Conservation (phyloP, 2,113 vertebrate species). For the Campylomormyrus numenius region DNA sequence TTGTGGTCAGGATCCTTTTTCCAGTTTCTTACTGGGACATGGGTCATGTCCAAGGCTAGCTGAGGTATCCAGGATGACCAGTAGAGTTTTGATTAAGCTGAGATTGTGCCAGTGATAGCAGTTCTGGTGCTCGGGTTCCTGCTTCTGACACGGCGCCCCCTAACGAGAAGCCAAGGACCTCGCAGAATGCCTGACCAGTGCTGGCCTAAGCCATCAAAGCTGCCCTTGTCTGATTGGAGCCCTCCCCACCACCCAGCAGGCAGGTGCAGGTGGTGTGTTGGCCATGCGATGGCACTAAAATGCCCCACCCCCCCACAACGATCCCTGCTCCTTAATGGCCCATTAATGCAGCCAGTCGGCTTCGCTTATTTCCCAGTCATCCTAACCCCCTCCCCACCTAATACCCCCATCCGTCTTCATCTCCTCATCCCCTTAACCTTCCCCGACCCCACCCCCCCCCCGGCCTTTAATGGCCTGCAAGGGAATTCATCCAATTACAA, state of each 20-base stretch:
- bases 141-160: background rate
- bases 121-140: background rate
- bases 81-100: background rate
- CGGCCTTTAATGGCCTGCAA: constrained; percentile 54
- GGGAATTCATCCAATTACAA: constrained; percentile 75
- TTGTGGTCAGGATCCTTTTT: background rate
- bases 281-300: constrained; percentile 44
- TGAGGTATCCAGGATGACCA: background rate
- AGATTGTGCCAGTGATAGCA: background rate
- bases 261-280: constrained; percentile 39
- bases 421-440: constrained; percentile 54
- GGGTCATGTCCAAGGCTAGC: background rate
- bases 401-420: constrained; percentile 72
- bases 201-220: background rate
- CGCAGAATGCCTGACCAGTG: background rate
- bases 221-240: background rate
- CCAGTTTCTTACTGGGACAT: background rate
- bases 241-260: constrained; percentile 12
- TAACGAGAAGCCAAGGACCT: background rate
- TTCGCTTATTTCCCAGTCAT: constrained; percentile 41
- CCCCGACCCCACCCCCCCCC: constrained; percentile 48
- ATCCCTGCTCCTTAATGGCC: constrained; percentile 55
- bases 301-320: constrained; percentile 48
- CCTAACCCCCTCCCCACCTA: constrained; percentile 53
- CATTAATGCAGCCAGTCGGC: constrained; percentile 52